Base-by-base conservation (phyloP, 2,113 vertebrate genomes). In the Trinectes maculatus region DNA sequence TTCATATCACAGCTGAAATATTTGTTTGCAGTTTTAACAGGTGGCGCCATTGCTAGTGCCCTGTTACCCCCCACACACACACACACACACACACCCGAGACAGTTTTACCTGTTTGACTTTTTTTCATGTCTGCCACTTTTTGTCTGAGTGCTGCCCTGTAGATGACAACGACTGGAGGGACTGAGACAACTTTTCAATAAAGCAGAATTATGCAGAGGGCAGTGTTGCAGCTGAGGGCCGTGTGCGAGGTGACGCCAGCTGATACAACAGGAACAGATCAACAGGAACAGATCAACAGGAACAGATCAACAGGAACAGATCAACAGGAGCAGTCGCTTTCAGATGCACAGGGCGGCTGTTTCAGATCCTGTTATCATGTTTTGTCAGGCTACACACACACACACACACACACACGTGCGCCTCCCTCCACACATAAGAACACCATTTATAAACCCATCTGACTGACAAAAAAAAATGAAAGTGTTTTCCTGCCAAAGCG, bases 371-470 rank as follows among this genome's bases (percentile, higher is more conserved):
- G 46, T 24, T 18, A 55, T 51, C 19, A 40, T 59, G 36, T 42
- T 67, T 52, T 57, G 51, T 64, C 29, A 31, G 28, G 36, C 29
- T 19, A 40, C 49, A 49, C 11, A 4, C 22, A 36, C 28, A 51
- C 15, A 64, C 39, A 36, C 16, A 13, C 5, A 26, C 24, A 10
- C 47, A 49, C 25, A 19, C 52, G 6, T 12, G 4, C 33, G 29
- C 19, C 53, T 40, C 55, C 19, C 21, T 18, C 18, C 18, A 34
- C 33, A 34, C 33, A 34, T 9, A 34, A 3, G 64, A 78, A 39
- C 49, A 36, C 3, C 36, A 51, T 71, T 71, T 61, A 36, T 34
- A 51, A 62, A 37, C 61, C 15, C 11, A 2, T 55, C 39, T 49
- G 29, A 66, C 53, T 53, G 71, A 22, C 54, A 48, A 61, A 65